Evolutionary conservation across 1,140 invertebrate species (phyloP).

Genomic region (Diabrotica virgifera): DNA sequence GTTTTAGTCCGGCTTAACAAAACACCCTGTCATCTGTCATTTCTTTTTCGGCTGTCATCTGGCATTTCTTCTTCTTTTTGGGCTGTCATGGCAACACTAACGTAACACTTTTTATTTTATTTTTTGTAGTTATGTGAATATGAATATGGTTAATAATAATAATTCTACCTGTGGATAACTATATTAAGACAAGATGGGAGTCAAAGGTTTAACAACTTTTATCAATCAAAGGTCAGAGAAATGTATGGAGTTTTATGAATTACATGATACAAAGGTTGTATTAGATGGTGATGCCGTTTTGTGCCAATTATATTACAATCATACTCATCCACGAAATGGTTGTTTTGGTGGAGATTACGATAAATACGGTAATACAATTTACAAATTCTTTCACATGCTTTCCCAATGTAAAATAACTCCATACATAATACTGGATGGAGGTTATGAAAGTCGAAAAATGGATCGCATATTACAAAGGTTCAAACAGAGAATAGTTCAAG

Average conservation of each 20-base stretch:
- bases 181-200: constrained; percentile 62
- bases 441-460: constrained; percentile 72
- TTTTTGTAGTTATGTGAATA: no score
- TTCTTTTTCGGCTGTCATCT: no score
- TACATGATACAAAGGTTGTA: constrained; percentile 70
- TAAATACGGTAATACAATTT: constrained; percentile 60
- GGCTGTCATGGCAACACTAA: no score
- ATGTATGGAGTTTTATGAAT: constrained; percentile 61
- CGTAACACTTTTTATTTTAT: no score
- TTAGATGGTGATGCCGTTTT: constrained; percentile 81
- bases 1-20: no score
- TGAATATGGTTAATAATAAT: no score
- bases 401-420: constrained; percentile 71
- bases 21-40: no score
- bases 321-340: constrained; percentile 57
- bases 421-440: constrained; percentile 83
- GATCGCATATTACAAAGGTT: constrained; percentile 64
- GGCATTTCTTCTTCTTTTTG: no score
- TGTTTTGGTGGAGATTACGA: constrained; percentile 89
- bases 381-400: constrained; percentile 71
- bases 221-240: constrained; percentile 65
- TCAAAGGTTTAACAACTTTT: constrained; percentile 76
- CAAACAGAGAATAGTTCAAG: constrained; percentile 58
- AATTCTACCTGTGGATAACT: no score
- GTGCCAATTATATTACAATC: constrained; percentile 66